Percentiles rank a stretch among this genome's conserved stretches.
Evolutionary conservation across 1,140 invertebrate species (phyloP).

Genomic region (Habropoda laboriosa): DNA sequence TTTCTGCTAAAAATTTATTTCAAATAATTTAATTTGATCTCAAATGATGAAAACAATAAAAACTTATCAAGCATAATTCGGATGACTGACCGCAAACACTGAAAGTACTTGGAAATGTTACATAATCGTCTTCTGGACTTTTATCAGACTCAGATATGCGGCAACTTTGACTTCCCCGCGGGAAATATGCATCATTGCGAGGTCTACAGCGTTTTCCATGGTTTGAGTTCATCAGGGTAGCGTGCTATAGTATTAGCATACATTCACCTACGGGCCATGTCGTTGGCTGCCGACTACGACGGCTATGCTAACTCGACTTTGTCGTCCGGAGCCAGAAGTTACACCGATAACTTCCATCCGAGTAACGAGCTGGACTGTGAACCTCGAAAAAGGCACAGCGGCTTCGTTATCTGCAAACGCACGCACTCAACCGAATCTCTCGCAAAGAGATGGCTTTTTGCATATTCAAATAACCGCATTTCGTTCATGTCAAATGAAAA

Average conservation of each 20-base stretch:
- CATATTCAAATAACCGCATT: neutral
- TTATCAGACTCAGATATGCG: neutral
- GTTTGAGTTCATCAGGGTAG: slow-evolving; percentile 36
- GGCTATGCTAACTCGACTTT: slow-evolving; percentile 41
- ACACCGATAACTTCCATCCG: slow-evolving; percentile 32
- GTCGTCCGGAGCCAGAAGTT: slow-evolving; percentile 29
- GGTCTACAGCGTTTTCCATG: neutral
- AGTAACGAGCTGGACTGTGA: slow-evolving; percentile 25
- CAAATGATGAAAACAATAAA: no score
- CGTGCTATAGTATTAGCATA: slow-evolving; percentile 49
- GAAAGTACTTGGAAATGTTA: neutral
- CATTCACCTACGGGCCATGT: slow-evolving; percentile 31
- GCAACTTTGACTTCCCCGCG: neutral
- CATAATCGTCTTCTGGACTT: neutral
- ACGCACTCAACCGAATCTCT: neutral
- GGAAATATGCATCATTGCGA: slow-evolving; percentile 1
- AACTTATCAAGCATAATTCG: no score
- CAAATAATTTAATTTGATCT: no score
- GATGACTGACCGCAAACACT: no score
- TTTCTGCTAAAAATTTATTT: no score
- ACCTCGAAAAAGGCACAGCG: slow-evolving; percentile 17
- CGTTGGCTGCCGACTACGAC: slow-evolving; percentile 8
- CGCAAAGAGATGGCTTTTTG: neutral
- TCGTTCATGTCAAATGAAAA: neutral
- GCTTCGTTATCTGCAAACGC: slow-evolving; percentile 15